phyloP scores from a whole-genome alignment of 2,113 vertebrate species.

The Aythya baeri region DNA sequence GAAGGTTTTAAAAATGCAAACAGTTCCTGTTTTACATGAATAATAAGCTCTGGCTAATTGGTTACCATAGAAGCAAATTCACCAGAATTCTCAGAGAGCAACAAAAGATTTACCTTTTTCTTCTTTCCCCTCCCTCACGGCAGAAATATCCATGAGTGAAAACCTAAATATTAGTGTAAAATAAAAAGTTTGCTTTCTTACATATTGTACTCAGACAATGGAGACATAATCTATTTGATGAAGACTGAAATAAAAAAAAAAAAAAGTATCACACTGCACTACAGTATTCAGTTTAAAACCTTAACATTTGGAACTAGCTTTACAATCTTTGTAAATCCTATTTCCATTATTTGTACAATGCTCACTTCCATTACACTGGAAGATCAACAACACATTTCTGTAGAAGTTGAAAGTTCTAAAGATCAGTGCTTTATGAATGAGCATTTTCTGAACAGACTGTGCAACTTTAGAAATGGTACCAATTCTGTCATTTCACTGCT shows the following conservation, averaged over 20 bases:
- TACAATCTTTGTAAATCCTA: not conserved
- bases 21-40: conserved; percentile 54
- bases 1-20: conserved; percentile 58
- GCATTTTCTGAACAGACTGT: not conserved
- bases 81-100: conserved; percentile 36
- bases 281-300: not conserved
- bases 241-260: not conserved
- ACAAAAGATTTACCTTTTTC: conserved; percentile 33
- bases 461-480: not conserved
- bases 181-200: not conserved
- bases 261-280: not conserved
- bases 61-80: conserved; percentile 80
- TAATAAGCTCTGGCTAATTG: conserved; percentile 64
- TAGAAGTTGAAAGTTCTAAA: not conserved
- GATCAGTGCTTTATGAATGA: not conserved
- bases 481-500: not conserved
- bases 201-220: not conserved
- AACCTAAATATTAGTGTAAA: not conserved
- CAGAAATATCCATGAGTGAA: not conserved
- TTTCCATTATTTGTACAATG: not conserved
- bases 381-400: not conserved
- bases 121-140: not conserved
- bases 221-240: not conserved
- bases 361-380: not conserved
- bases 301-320: not conserved